Base-by-base conservation (phyloP, 2,797 vertebrate species). In the Synanceia verrucosa region DNA sequence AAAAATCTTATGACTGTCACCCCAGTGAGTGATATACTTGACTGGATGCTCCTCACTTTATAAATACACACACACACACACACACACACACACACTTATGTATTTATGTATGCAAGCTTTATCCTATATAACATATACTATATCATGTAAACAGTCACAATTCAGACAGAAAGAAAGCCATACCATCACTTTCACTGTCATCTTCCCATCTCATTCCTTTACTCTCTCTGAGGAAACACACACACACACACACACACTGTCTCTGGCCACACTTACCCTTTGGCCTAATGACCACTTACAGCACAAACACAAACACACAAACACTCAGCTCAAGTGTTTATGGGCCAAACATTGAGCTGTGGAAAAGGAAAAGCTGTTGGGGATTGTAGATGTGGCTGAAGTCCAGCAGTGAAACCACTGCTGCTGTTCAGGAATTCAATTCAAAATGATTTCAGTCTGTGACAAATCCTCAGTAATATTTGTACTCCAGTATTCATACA, bases 211-310 rank as follows among this genome's bases (percentile, higher is more conserved):
- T 23, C 3, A 21, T 36, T 57, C 26, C 13, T 4, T 34, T 13
- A 36, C 24, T 13, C 24, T 39, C 14, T 68, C 9, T 50, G 1
- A 48, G 33, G 46, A 56, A 33, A 52, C 6, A 61, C 59, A 31
- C 18, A 53, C 18, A 5, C 26, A 53, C 8, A 36, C 21, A 21
- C n/a, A 34, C 13, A 19, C 41, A 51, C 26, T n/a, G 10, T 31
- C 5, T 61, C 39, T 55, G 14, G 19, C 31, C 59, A 59, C 39
- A 43, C 39, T 43, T 72, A 57, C 24, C 34, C 36, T 56, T 67
- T 78, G 63, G 74, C 67, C 71, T 37, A 8, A 51, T 47, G 26
- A 44, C 39, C 48, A 56, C 65, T 79, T 57, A 61, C 21, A 53
- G 28, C 60, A 50, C 33, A 43, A n/a, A n/a, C n/a, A n/a, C n/a